Evolutionary conservation across 2,888 invertebrate genomes (phyloP), one percentile per base, ranked within the genome.

Genomic region (Campaea margaritaria): DNA sequence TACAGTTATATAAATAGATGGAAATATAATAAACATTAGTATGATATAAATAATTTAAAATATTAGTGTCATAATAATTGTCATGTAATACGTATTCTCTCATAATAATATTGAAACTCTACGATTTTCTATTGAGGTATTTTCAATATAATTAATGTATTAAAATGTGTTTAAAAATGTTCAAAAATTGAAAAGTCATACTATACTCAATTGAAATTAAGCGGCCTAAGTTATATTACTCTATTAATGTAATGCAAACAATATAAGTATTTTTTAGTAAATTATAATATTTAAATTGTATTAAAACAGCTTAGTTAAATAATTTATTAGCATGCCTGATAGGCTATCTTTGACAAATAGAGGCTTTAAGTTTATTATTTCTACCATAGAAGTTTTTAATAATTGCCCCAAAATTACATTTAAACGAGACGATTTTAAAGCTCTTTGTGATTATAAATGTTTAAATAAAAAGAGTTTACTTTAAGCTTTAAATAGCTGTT

Each of bases 271-370:
- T 12, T 36, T 10, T 12, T 12, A 12, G 12, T 36, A n/a, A 12
- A 36, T 36, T 36, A 36, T 7, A 36, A 12, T 36, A 10, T 2
- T 1, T 36, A 12, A 36, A 3, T n/a, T 36, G 1, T 3, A 10
- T 36, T 36, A 36, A 36, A 36, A 12, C 10, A 36, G 7, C 12
- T 36, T n/a, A 36, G 36, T 36, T 14, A 14, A 39, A 13, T 45
- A 2, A 45, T 21, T 43, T 43, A 28, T 45, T 82, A 83, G 79
- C 81, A 81, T 83, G 83, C 81, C 82, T 83, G 82, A 73, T 75
- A 73, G 72, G 49, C 45, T n/a, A 3, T 15, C 63, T 36, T 62
- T 53, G 38, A 36, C n/a, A n/a, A n/a, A 36, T n/a, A n/a, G 12
- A 10, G 12, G 12, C 12, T n/a, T 36, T 36, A 34, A 9, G 10